Evolutionary conservation across 2,888 invertebrate species (phyloP), one percentile per base, ranked within the genome.

Genomic region (Meteorus cinctellus): DNA sequence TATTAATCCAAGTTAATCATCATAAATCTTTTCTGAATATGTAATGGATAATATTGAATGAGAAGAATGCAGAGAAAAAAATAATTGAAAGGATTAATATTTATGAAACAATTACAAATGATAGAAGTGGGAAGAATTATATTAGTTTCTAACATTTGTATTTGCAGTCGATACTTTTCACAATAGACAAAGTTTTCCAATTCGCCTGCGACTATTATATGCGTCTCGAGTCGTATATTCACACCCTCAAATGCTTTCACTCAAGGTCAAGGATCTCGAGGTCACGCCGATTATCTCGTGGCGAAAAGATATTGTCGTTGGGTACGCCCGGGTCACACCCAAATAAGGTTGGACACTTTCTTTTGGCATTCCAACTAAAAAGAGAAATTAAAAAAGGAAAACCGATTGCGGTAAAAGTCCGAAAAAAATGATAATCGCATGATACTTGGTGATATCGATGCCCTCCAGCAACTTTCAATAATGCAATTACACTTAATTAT

Each of bases 401-500:
- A 62, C 16, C 14, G 55, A 66, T 36, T 51, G 48, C 27, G 66
- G 36, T 55, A 59, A 66, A 68, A 29, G 65, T n/a, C 36, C 41
- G 48, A 51, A 31, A 68, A 60, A 27, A 51, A 41, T 27, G 6
- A 74, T 48, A 12, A 70, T 70, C 34, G 69, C 69, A 69, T 74
- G 74, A 24, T 63, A 65, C 10, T 34, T 41, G 16, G 45, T 60
- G 72, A 62, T 76, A 68, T 67, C 60, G 63, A 76, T 78, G 76
- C 60, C 72, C 77, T 69, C 75, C 74, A 77, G 75, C 69, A 55
- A 74, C 63, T 78, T 75, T 71, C 78, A 72, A 81, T 81, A 80
- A 74, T 10, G 74, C 75, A 78, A 79, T 80, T 81, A 80, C 71
- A 76, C 69, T 77, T 79, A 81, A 81, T 79, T 81, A 79, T 71